A percentile compares a stretch with the other conserved stretches of the same genome.
Evolutionary conservation across 2,113 vertebrate species (phyloP).

Genomic region (Brachionichthys hirsutus): DNA sequence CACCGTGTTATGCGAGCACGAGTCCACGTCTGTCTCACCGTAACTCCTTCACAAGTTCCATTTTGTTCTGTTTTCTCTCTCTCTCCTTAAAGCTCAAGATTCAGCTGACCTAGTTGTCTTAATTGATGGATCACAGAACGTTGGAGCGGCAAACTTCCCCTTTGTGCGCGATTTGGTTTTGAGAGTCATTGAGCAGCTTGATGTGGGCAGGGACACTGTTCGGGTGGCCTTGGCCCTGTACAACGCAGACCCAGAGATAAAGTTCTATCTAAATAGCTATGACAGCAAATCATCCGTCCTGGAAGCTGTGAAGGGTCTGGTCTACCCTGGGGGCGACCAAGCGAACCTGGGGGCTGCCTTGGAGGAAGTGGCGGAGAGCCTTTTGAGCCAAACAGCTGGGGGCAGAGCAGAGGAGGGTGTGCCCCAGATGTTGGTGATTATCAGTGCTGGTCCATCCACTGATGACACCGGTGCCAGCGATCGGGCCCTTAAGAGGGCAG

Average conservation of each 20-base stretch:
- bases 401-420: constrained; percentile 91
- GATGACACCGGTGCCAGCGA: constrained; percentile 87
- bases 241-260: constrained; percentile 81
- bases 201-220: constrained; percentile 86
- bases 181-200: constrained; percentile 90
- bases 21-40: constrained; percentile 75
- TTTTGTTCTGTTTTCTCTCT: constrained; percentile 83
- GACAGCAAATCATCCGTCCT: constrained; percentile 83
- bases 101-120: constrained; percentile 98
- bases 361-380: constrained; percentile 84
- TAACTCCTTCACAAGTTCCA: constrained; percentile 93
- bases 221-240: constrained; percentile 91
- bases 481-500: constrained; percentile 86
- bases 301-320: constrained; percentile 85
- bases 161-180: constrained; percentile 89
- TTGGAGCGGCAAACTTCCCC: constrained; percentile 91
- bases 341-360: constrained; percentile 90
- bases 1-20: constrained; percentile 81
- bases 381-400: constrained; percentile 85
- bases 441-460: constrained; percentile 88
- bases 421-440: constrained; percentile 89
- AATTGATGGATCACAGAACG: constrained; percentile 99
- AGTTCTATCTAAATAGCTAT: constrained; percentile 88
- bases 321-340: constrained; percentile 81
- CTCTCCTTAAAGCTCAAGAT: constrained; percentile 88